A percentile compares a stretch with the other conserved stretches of the same genome.
phyloP scores from a whole-genome alignment of 2,888 invertebrate species.

The Lasioglossum calceatum region DNA sequence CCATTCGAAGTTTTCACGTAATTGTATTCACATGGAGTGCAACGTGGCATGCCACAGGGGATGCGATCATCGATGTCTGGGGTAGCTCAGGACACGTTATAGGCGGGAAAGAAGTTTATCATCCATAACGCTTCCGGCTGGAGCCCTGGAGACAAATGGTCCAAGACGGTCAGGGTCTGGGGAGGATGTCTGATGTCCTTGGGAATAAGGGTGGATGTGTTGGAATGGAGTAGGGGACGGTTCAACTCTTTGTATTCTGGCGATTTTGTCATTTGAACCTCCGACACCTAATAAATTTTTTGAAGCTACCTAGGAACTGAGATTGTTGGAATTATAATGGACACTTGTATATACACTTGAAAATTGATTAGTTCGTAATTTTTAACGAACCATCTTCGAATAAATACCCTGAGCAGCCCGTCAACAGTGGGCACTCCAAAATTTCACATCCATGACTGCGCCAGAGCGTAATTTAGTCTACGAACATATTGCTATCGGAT shows the following conservation, averaged over 20 bases:
- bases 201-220: neutral
- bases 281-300: neutral
- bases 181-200: neutral
- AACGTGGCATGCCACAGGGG: constrained; percentile 22
- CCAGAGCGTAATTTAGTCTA: neutral
- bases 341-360: neutral
- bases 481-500: neutral
- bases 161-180: neutral
- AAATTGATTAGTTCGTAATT: neutral
- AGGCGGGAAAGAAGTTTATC: constrained; percentile 74
- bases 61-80: constrained; percentile 55
- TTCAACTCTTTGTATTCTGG: neutral
- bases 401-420: neutral
- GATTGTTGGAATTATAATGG: neutral
- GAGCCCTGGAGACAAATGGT: constrained; percentile 16
- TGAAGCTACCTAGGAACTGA: neutral
- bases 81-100: constrained; percentile 37
- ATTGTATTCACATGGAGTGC: constrained; percentile 74
- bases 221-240: neutral
- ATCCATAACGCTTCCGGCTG: constrained; percentile 78
- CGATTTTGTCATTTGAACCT: neutral
- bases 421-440: neutral
- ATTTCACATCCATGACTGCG: neutral
- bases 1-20: constrained; percentile 59
- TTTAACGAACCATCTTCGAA: neutral